Conservation (phyloP, 2,888 invertebrate genomes). For the Ophraella communa region DNA sequence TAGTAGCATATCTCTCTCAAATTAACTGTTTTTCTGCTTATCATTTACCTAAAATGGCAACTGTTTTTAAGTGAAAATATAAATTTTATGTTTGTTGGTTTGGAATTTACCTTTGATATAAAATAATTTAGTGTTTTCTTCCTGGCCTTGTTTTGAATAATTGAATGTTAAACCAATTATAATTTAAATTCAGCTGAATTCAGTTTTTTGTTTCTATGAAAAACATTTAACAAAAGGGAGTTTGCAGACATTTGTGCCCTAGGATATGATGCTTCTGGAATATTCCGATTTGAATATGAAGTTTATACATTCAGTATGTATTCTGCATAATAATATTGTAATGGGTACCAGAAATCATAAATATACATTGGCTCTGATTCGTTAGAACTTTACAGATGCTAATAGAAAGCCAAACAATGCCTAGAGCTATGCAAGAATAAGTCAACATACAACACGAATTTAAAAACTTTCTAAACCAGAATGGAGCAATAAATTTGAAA, state of each 20-base stretch:
- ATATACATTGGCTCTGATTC: no score
- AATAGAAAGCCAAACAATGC: no score
- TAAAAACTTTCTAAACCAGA: not conserved
- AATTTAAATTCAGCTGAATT: constrained; percentile 4
- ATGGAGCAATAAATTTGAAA: not conserved
- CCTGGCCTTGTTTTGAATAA: not conserved
- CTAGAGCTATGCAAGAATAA: no score
- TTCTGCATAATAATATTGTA: not conserved
- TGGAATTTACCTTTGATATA: no score
- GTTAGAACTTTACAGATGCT: no score
- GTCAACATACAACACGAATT: no score
- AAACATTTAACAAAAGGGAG: not conserved
- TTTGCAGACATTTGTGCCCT: constrained; percentile 1
- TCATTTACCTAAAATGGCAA: no score
- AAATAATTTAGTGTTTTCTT: not conserved
- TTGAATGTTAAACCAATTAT: constrained; percentile 1
- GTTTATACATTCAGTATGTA: not conserved
- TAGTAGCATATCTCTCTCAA: no score
- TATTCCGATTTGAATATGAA: not conserved
- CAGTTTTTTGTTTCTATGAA: not conserved
- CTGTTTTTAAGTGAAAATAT: no score
- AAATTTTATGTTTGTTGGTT: no score
- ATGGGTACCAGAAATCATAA: no score
- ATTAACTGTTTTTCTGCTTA: no score
- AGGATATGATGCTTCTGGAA: not conserved